Conservation (phyloP, 1,140 invertebrate species). For the Latrodectus geometricus region DNA sequence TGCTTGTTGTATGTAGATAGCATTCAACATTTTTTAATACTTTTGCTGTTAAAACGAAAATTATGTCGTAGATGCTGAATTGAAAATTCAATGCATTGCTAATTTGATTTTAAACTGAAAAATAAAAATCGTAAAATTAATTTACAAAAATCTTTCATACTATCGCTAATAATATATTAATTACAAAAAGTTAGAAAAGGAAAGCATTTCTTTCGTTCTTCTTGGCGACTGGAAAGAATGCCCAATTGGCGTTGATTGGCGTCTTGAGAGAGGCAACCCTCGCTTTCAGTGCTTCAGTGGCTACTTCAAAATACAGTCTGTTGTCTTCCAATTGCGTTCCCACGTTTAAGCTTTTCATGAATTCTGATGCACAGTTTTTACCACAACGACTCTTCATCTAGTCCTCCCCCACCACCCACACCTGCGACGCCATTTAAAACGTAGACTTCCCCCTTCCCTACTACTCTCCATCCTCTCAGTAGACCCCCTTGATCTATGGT, state of each 20-base stretch:
- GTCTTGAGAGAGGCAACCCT: slow-evolving; percentile 35
- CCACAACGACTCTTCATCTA: slow-evolving; percentile 57
- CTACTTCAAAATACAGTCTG: slow-evolving; percentile 57
- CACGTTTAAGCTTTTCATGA: slow-evolving; percentile 62
- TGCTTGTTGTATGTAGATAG: too few species aligned
- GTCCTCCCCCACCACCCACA: neutral
- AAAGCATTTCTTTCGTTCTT: neutral
- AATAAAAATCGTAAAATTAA: too few species aligned
- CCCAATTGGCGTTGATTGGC: slow-evolving; percentile 52
- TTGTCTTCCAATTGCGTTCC: slow-evolving; percentile 57
- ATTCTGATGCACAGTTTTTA: slow-evolving; percentile 62
- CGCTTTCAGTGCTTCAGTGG: slow-evolving; percentile 21
- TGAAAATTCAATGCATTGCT: too few species aligned
- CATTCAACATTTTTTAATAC: too few species aligned
- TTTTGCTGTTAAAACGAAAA: too few species aligned
- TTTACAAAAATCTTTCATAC: too few species aligned
- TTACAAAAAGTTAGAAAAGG: too few species aligned
- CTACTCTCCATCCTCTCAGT: neutral
- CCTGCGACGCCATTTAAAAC: neutral
- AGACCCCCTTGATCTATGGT: slow-evolving; percentile 60
- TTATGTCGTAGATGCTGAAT: too few species aligned
- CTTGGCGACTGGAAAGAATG: slow-evolving; percentile 2
- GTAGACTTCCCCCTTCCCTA: neutral
- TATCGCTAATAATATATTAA: too few species aligned
- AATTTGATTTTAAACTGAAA: too few species aligned